Evolutionary conservation across 2,113 vertebrate species (phyloP).

Genomic region (Pluvianellus socialis): DNA sequence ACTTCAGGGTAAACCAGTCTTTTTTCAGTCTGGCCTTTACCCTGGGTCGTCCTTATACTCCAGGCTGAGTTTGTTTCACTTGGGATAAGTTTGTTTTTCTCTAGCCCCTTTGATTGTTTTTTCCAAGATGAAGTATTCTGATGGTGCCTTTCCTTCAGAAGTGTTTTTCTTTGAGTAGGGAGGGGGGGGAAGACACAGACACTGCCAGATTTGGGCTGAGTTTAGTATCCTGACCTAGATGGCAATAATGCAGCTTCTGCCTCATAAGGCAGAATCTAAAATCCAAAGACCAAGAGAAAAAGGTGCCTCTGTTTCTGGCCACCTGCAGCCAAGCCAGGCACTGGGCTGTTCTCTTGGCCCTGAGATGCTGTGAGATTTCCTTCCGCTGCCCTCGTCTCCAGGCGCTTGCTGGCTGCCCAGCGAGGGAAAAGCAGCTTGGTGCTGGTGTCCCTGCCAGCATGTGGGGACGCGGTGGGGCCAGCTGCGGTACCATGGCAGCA

Average conservation of each 20-base stretch:
- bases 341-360: neutral
- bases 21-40: conserved; percentile 16
- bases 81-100: conserved; percentile 57
- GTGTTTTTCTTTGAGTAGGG: conserved; percentile 38
- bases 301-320: neutral
- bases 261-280: conserved; percentile 31
- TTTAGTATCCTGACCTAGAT: neutral
- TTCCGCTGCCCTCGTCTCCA: neutral
- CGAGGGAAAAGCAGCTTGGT: neutral
- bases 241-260: neutral
- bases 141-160: conserved; percentile 38
- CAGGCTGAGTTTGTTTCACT: conserved; percentile 60
- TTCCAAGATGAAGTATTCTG: conserved; percentile 28
- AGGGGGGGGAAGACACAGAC: neutral
- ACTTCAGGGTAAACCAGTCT: neutral
- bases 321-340: neutral
- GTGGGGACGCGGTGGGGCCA: neutral
- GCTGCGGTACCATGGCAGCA: neutral
- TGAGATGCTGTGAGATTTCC: neutral
- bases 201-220: conserved; percentile 5
- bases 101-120: conserved; percentile 40
- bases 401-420: neutral
- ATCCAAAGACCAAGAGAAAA: neutral
- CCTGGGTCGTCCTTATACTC: neutral
- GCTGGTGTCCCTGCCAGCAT: neutral